A percentile compares a stretch with the other conserved stretches of the same genome.
These are phyloP conservation scores for Coregonus suidteri DNA, from an alignment of 2,797 vertebrate genomes.

Conservation along the genomic window DNA sequence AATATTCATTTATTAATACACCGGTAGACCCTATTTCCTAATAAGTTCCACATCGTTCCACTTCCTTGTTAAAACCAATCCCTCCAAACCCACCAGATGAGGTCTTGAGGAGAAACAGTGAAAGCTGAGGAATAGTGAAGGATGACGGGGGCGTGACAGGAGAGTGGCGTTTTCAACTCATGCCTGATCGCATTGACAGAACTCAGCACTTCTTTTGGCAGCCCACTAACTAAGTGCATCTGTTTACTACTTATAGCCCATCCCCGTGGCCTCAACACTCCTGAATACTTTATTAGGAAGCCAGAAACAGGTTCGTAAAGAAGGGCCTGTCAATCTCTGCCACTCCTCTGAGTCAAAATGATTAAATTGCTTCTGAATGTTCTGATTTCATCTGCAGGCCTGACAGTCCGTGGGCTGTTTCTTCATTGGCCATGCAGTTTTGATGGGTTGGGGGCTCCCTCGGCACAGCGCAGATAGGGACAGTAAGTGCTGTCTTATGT, in stretches of 20 bases:
- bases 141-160: not conserved
- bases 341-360: constrained; percentile 66
- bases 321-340: constrained; percentile 67
- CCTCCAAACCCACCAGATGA: not conserved
- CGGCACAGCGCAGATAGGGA: constrained; percentile 45
- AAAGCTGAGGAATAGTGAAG: not conserved
- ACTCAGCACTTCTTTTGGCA: constrained; percentile 29
- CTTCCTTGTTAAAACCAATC: not conserved
- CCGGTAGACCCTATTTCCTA: not conserved
- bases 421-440: not conserved
- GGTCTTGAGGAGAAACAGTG: not conserved
- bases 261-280: constrained; percentile 57
- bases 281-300: constrained; percentile 55
- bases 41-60: not conserved
- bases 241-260: constrained; percentile 39
- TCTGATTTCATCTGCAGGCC: constrained; percentile 66
- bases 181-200: constrained; percentile 34
- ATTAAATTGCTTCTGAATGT: constrained; percentile 80
- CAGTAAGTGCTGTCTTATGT: constrained; percentile 81
- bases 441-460: not conserved
- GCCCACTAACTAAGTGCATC: constrained; percentile 35
- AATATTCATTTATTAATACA: not conserved
- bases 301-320: constrained; percentile 56
- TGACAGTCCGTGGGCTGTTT: constrained; percentile 10
- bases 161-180: constrained; percentile 12